Percentiles rank a stretch among this genome's conserved stretches.
These are phyloP conservation scores for Graphium colonna DNA, from an alignment of 2,888 invertebrate species.

Conservation along the genomic window DNA sequence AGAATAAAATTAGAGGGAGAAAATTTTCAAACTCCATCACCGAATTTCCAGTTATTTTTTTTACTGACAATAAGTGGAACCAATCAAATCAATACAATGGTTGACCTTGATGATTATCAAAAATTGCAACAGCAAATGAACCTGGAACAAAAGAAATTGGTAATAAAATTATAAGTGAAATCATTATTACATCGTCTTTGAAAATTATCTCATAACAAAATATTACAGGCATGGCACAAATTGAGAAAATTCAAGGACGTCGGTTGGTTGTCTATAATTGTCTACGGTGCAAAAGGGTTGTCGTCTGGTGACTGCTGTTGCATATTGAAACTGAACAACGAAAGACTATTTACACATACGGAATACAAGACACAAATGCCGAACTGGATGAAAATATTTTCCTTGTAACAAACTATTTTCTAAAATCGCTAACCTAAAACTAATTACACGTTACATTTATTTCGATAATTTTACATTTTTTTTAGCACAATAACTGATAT, in stretches of 20 bases:
- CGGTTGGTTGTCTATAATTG: conserved; percentile 94
- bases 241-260: conserved; percentile 81
- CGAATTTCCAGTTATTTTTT: conserved; percentile 84
- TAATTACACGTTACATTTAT: no score
- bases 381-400: conserved; percentile 98
- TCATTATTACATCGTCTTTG: no score
- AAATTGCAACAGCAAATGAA: conserved; percentile 83
- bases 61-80: conserved; percentile 96
- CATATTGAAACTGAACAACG: conserved; percentile 94
- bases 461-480: no score
- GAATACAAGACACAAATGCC: conserved; percentile 97
- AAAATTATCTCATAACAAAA: no score
- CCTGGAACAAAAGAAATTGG: conserved; percentile 79
- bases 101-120: conserved; percentile 89
- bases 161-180: no score
- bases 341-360: conserved; percentile 96
- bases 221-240: conserved; percentile 68
- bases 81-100: conserved; percentile 89
- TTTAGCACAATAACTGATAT: conserved; percentile 92
- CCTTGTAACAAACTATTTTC: conserved; percentile 85
- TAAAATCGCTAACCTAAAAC: conserved; percentile 43
- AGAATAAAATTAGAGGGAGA: conserved; percentile 92
- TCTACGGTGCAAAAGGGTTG: conserved; percentile 89
- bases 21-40: conserved; percentile 49
- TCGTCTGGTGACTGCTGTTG: conserved; percentile 96